phyloP scores from a whole-genome alignment of 2,888 invertebrate species.

The Allophyes oxyacanthae region DNA sequence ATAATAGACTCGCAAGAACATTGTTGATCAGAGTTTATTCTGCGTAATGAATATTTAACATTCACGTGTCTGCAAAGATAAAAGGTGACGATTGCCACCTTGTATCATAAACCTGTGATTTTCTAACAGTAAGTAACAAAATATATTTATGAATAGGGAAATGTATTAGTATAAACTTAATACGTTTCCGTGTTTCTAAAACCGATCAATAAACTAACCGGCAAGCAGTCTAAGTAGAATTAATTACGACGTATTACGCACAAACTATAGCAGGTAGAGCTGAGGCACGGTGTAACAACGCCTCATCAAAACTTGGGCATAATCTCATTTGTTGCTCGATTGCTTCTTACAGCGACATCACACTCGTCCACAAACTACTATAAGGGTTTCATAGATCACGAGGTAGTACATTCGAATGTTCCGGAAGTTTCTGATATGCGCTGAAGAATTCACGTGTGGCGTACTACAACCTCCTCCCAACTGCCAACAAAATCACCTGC shows the following conservation, averaged over 20 bases:
- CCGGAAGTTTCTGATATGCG: neutral
- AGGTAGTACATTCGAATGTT: too few relatives aligned
- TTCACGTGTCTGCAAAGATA: too few relatives aligned
- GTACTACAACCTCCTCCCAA: neutral
- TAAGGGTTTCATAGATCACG: neutral
- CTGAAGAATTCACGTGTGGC: neutral
- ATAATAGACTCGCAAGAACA: too few relatives aligned
- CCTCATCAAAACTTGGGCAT: constrained; percentile 47
- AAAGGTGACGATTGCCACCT: too few relatives aligned
- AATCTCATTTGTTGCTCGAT: constrained; percentile 43
- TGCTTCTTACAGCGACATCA: constrained; percentile 26
- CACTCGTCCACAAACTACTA: constrained; percentile 32
- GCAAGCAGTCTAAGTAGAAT: constrained; percentile 5
- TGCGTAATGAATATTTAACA: too few relatives aligned
- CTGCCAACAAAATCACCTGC: neutral
- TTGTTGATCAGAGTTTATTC: too few relatives aligned
- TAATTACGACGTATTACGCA: constrained; percentile 4
- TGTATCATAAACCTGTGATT: too few relatives aligned
- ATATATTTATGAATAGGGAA: too few relatives aligned
- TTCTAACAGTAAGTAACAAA: too few relatives aligned
- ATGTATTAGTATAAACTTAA: too few relatives aligned
- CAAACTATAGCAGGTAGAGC: constrained; percentile 7
- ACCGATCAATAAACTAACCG: neutral
- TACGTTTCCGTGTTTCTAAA: too few relatives aligned
- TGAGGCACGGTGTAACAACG: constrained; percentile 16